These are phyloP conservation scores for Ia io DNA, from an alignment of 2,113 vertebrate genomes.

Conservation along the genomic window DNA sequence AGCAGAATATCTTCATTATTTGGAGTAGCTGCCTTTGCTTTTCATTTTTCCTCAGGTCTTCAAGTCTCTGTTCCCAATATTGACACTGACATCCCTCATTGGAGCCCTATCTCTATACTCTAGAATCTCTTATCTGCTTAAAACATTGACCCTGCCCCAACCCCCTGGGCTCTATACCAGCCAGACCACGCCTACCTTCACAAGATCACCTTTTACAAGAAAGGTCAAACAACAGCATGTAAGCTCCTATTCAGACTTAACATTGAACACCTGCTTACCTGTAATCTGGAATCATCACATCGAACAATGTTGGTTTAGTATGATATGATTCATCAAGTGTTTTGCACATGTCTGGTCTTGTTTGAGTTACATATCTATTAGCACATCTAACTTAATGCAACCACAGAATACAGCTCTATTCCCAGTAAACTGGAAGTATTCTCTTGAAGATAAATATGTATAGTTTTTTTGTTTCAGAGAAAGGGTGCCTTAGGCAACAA, in stretches of 20 bases:
- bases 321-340: background rate
- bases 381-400: background rate
- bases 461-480: background rate
- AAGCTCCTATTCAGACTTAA: background rate
- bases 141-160: background rate
- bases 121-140: background rate
- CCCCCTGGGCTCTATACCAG: background rate
- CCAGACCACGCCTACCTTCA: background rate
- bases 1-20: background rate
- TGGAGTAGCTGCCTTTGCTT: background rate
- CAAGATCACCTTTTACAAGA: background rate
- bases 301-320: fast-evolving
- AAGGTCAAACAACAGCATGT: background rate
- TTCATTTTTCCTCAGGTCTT: background rate
- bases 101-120: too few species aligned
- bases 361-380: background rate
- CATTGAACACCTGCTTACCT: background rate
- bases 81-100: background rate
- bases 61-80: background rate
- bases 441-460: constrained; percentile 35
- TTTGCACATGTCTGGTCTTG: background rate
- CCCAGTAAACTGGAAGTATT: background rate
- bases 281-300: background rate
- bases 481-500: background rate
- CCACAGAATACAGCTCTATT: background rate